Conservation (phyloP, 2,797 vertebrate genomes). For the Paratrypauchen microcephalus region DNA sequence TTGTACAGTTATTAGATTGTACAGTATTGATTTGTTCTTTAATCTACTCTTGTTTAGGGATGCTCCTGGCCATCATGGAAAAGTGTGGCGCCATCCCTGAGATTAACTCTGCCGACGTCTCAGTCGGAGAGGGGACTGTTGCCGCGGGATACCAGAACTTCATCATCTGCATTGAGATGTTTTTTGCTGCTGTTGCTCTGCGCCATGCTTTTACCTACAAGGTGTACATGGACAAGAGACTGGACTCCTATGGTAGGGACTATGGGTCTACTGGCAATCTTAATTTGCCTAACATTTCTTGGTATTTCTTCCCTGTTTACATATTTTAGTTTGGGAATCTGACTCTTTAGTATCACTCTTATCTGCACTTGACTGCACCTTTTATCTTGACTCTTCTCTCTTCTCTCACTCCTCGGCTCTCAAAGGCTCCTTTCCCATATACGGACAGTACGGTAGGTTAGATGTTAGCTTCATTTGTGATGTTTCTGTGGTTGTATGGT, state of each 20-base stretch:
- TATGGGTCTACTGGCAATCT: background rate
- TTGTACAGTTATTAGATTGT: too few relatives aligned
- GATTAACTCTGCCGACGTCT: conserved; percentile 87
- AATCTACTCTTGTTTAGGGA: conserved; percentile 74
- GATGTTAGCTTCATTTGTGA: conserved; percentile 23
- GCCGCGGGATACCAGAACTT: conserved; percentile 98
- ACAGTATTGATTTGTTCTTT: too few relatives aligned
- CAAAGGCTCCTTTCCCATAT: conserved; percentile 81
- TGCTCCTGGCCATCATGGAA: conserved; percentile 97
- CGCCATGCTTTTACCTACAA: conserved; percentile 96
- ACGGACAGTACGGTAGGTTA: conserved; percentile 84
- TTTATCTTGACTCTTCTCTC: conserved; percentile 37
- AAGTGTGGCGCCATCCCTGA: conserved; percentile 97
- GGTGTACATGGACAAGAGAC: conserved; percentile 94
- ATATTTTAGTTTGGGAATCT: conserved; percentile 5
- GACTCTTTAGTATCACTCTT: conserved; percentile 3
- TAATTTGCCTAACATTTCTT: background rate
- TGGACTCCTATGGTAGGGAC: conserved; percentile 90
- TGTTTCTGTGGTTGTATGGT: conserved; percentile 18
- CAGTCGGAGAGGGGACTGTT: conserved; percentile 93
- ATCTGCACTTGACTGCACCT: conserved; percentile 17
- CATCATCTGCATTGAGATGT: conserved; percentile 99
- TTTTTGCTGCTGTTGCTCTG: conserved; percentile 93
- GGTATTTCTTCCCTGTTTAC: background rate
- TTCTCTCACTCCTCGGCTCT: conserved; percentile 53